Conservation (phyloP, 2,888 invertebrate genomes). For the Hirtodrosophila histrioides region DNA sequence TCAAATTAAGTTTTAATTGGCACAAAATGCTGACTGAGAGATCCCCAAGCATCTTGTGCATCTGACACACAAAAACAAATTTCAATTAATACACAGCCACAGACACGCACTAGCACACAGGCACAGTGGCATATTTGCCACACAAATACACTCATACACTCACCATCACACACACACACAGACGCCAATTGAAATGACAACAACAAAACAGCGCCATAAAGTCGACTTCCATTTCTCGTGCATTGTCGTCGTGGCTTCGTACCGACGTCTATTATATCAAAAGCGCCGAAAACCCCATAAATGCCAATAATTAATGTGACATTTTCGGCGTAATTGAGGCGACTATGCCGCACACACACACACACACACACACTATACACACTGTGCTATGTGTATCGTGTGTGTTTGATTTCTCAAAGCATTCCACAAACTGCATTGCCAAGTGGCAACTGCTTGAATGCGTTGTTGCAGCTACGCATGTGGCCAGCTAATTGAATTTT, state of each 20-base stretch:
- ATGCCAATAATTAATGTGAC: conserved; percentile 80
- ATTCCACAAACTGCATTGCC: conserved; percentile 64
- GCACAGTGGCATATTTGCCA: not conserved
- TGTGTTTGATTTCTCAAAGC: conserved; percentile 57
- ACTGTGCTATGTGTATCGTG: conserved; percentile 12
- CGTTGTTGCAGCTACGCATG: conserved; percentile 40
- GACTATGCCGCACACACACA: conserved; percentile 54
- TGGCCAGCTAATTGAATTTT: conserved; percentile 65
- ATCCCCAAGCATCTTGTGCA: conserved; percentile 45
- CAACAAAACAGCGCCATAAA: conserved; percentile 45
- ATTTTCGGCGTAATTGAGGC: conserved; percentile 75
- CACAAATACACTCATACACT: conserved; percentile 5
- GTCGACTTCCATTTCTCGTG: conserved; percentile 57
- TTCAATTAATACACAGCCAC: conserved; percentile 59
- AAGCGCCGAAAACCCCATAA: conserved; percentile 72
- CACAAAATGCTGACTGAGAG: conserved; percentile 46
- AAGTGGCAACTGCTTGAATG: conserved; percentile 67
- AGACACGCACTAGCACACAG: conserved; percentile 5
- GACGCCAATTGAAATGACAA: conserved; percentile 42
- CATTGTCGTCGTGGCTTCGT: conserved; percentile 48
- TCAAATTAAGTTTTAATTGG: conserved; percentile 77
- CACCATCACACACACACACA: conserved; percentile 44
- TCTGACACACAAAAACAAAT: conserved; percentile 74
- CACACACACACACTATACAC: conserved; percentile 10
- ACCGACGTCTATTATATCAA: conserved; percentile 43